These are phyloP conservation scores for Sarcophaga peregrina DNA, from an alignment of 1,140 invertebrate species.

Conservation along the genomic window DNA sequence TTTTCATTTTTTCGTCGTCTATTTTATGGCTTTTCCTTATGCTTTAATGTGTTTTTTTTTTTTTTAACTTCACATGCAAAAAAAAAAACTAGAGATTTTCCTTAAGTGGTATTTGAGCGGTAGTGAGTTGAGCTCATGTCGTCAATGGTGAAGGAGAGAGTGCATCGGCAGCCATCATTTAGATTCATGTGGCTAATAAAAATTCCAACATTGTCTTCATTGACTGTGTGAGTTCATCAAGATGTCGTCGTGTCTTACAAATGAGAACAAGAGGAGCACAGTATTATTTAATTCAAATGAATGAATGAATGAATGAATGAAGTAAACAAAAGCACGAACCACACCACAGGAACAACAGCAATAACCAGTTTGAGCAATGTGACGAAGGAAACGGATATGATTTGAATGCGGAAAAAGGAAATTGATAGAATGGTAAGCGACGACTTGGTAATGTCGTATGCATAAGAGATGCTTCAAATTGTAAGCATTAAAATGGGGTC, in stretches of 20 bases:
- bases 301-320: neutral
- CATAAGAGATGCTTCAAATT: neutral
- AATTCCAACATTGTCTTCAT: constrained; percentile 10
- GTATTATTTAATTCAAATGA: constrained; percentile 3
- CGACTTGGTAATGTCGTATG: neutral
- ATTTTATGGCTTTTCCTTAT: neutral
- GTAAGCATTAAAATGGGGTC: too few species aligned
- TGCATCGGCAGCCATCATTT: neutral
- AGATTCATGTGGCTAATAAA: constrained; percentile 10
- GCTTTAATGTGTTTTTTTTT: neutral
- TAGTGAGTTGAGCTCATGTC: neutral
- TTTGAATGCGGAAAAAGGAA: neutral
- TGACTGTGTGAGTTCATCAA: neutral
- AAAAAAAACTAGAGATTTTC: constrained; percentile 3
- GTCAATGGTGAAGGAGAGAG: neutral
- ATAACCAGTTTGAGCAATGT: neutral
- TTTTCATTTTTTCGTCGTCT: neutral
- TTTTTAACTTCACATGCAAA: neutral
- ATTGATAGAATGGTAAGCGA: neutral
- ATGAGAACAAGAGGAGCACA: neutral
- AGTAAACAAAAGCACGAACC: too few species aligned
- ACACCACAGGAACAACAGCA: neutral
- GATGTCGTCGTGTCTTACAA: neutral
- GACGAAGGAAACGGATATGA: neutral
- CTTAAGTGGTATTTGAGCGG: neutral